Evolutionary conservation across 2,888 invertebrate species (phyloP).

Genomic region (Plemyria rubiginata): DNA sequence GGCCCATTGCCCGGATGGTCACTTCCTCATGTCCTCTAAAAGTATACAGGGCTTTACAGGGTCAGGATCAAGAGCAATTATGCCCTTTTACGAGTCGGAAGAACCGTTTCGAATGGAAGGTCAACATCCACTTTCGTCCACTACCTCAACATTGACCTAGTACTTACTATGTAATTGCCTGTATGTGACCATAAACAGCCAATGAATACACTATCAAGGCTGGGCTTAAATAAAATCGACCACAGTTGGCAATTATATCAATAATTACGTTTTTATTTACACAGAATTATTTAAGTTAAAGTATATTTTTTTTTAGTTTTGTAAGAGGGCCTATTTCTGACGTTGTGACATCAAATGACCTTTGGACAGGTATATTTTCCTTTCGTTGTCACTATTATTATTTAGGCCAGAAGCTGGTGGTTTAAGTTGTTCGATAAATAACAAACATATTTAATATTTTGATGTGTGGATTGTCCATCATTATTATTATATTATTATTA

Average conservation of each 20-base stretch:
- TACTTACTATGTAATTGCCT: conserved; percentile 31
- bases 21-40: conserved; percentile 45
- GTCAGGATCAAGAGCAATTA: conserved; percentile 40
- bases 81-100: conserved; percentile 36
- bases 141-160: conserved; percentile 37
- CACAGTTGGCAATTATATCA: conserved; percentile 8
- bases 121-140: conserved; percentile 40
- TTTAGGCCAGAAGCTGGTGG: no score
- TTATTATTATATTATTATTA: no score
- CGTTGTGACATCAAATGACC: neutral
- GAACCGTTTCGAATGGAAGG: conserved; percentile 28
- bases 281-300: neutral
- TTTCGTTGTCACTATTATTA: no score
- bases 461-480: no score
- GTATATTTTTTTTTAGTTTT: neutral
- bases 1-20: conserved; percentile 41
- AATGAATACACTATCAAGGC: conserved; percentile 32
- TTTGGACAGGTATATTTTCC: neutral
- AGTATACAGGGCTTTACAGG: conserved; percentile 38
- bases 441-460: no score
- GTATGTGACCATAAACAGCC: conserved; percentile 28
- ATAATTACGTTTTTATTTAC: conserved; percentile 3
- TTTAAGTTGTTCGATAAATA: no score
- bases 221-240: conserved; percentile 16
- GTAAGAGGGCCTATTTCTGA: neutral